A percentile compares a stretch with the other conserved stretches of the same genome.
Evolutionary conservation across 2,113 vertebrate genomes (phyloP).

Genomic region (Acinonyx jubatus): DNA sequence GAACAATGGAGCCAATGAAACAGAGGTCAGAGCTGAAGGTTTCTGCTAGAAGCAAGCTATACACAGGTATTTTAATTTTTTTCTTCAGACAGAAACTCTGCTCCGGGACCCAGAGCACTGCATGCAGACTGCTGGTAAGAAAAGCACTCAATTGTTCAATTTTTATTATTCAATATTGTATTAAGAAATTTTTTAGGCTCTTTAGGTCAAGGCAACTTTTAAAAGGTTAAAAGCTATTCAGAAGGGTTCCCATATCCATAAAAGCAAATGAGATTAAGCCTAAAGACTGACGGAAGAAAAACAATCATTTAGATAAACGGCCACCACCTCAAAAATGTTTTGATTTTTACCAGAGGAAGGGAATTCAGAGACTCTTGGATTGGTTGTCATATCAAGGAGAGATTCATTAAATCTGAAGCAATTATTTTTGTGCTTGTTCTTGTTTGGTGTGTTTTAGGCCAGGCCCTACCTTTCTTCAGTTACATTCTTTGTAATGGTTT

Average conservation of each 20-base stretch:
- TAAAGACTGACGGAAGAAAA: slow-evolving; percentile 87
- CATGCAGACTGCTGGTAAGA: slow-evolving; percentile 55
- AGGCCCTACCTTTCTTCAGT: slow-evolving; percentile 77
- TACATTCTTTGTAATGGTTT: slow-evolving; percentile 82
- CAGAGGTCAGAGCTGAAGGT: slow-evolving; percentile 88
- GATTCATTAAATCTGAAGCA: slow-evolving; percentile 83
- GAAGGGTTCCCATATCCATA: slow-evolving; percentile 89
- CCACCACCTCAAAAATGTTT: slow-evolving; percentile 83
- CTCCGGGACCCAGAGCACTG: slow-evolving; percentile 54
- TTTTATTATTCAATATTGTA: slow-evolving; percentile 85
- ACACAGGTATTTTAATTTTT: slow-evolving; percentile 80
- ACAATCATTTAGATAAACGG: slow-evolving; percentile 89
- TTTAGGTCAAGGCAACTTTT: slow-evolving; percentile 89
- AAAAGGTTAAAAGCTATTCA: slow-evolving; percentile 92
- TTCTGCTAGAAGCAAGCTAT: slow-evolving; percentile 78
- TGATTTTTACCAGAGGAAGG: slow-evolving; percentile 75
- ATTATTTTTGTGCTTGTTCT: slow-evolving; percentile 84
- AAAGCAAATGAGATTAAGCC: slow-evolving; percentile 91
- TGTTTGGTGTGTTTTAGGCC: slow-evolving; percentile 76
- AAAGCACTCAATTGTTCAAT: slow-evolving; percentile 80
- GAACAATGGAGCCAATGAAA: slow-evolving; percentile 83
- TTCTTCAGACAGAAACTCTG: slow-evolving; percentile 80
- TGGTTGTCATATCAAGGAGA: slow-evolving; percentile 81
- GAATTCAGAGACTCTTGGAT: slow-evolving; percentile 83
- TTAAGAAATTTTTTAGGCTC: slow-evolving; percentile 83